These are phyloP conservation scores for Acrocephalus arundinaceus DNA, from an alignment of 2,113 vertebrate species.

Conservation along the genomic window DNA sequence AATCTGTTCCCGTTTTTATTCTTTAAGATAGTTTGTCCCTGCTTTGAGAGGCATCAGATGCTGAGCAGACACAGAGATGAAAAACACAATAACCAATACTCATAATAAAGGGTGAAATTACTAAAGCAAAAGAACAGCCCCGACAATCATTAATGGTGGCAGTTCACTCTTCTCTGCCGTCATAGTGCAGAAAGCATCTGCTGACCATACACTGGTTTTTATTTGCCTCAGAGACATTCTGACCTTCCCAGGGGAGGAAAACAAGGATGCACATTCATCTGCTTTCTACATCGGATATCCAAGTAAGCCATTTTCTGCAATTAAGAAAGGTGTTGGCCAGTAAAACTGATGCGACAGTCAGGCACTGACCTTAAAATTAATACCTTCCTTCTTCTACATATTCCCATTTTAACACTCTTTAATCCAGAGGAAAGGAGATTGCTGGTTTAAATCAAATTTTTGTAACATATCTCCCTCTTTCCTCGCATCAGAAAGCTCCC, in stretches of 20 bases:
- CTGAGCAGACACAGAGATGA: neutral
- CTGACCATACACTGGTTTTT: conserved; percentile 12
- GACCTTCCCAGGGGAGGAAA: conserved; percentile 12
- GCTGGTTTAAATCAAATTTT: neutral
- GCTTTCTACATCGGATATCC: neutral
- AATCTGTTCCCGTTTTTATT: neutral
- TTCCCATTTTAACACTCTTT: neutral
- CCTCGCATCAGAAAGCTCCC: neutral
- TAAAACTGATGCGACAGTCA: neutral
- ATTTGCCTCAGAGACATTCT: neutral
- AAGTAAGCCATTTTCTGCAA: neutral
- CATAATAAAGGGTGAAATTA: neutral
- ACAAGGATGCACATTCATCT: neutral
- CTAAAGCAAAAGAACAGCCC: neutral
- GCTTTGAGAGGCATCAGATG: neutral
- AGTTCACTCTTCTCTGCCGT: neutral
- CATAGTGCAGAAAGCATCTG: neutral
- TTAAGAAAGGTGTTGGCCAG: neutral
- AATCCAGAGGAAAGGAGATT: neutral
- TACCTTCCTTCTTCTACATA: neutral
- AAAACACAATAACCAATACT: neutral
- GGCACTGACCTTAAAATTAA: neutral
- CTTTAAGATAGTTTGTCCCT: neutral
- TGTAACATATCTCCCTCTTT: neutral
- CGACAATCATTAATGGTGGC: fast-evolving